phyloP scores from a whole-genome alignment of 1,140 invertebrate species.

The Eumaeus atala region DNA sequence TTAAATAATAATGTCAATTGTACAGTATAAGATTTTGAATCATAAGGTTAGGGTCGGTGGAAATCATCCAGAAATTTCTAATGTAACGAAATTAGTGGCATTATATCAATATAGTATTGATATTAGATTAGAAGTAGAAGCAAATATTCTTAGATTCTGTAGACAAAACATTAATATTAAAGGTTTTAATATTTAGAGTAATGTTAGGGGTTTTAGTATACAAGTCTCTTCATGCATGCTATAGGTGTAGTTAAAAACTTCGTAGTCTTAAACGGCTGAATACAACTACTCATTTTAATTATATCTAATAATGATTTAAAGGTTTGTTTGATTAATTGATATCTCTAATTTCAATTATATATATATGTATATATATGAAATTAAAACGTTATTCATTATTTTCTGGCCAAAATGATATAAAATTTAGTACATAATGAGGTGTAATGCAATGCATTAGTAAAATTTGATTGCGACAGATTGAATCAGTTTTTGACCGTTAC shows the following conservation, averaged over 20 bases:
- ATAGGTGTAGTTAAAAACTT: constrained; percentile 54
- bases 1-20: no score
- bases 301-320: no score
- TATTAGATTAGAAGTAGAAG: constrained; percentile 3
- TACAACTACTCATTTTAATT: constrained; percentile 26
- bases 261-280: constrained; percentile 51
- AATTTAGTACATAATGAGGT: no score
- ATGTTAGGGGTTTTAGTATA: constrained; percentile 38
- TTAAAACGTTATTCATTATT: no score
- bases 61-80: constrained; percentile 3
- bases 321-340: no score
- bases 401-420: no score
- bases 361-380: no score
- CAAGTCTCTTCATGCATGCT: constrained; percentile 45
- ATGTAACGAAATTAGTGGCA: neutral
- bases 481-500: no score
- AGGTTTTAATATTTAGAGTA: constrained; percentile 14
- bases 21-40: neutral
- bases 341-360: no score
- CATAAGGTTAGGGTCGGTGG: constrained; percentile 5
- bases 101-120: constrained; percentile 4
- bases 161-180: constrained; percentile 2
- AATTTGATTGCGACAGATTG: no score
- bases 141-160: constrained; percentile 3
- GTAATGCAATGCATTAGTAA: no score